These are phyloP conservation scores for Benthosema pterotum DNA, from an alignment of 2,797 vertebrate genomes.

Conservation along the genomic window DNA sequence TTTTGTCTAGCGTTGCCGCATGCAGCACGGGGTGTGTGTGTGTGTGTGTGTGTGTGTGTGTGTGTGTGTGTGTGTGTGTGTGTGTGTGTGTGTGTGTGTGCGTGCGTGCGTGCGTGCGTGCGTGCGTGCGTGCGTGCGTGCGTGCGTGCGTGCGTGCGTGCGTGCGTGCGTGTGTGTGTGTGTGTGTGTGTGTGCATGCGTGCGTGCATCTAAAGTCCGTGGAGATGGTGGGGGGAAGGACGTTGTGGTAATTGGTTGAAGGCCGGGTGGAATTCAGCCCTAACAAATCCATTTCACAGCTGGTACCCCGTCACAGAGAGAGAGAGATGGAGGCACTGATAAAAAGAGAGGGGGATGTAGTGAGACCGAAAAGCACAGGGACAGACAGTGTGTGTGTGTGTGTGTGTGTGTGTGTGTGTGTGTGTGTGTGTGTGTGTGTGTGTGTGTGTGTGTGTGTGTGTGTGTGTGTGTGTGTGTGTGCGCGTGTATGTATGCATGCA, in stretches of 20 bases:
- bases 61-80: neutral
- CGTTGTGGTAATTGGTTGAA: slow-evolving; percentile 68
- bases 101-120: neutral
- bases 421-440: too few species aligned
- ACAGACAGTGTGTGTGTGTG: neutral
- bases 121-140: too few species aligned
- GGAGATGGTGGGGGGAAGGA: slow-evolving; percentile 20
- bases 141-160: too few species aligned
- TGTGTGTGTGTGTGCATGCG: slow-evolving; percentile 14
- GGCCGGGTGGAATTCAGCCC: slow-evolving; percentile 73
- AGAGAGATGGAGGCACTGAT: slow-evolving; percentile 49
- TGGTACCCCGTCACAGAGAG: slow-evolving; percentile 60
- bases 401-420: neutral
- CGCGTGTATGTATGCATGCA: too few species aligned
- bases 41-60: neutral
- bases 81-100: slow-evolving; percentile 9
- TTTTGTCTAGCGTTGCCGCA: slow-evolving; percentile 20
- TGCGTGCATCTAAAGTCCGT: slow-evolving; percentile 41
- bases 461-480: too few species aligned
- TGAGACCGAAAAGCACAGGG: neutral
- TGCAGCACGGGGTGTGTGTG: neutral
- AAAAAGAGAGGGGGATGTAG: slow-evolving; percentile 20
- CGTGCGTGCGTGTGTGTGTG: too few species aligned
- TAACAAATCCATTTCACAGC: slow-evolving; percentile 77
- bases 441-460: too few species aligned